Percentiles rank a stretch among this genome's conserved stretches.
Conservation (phyloP, 1,140 invertebrate species). For the Drosophila sechellia region DNA sequence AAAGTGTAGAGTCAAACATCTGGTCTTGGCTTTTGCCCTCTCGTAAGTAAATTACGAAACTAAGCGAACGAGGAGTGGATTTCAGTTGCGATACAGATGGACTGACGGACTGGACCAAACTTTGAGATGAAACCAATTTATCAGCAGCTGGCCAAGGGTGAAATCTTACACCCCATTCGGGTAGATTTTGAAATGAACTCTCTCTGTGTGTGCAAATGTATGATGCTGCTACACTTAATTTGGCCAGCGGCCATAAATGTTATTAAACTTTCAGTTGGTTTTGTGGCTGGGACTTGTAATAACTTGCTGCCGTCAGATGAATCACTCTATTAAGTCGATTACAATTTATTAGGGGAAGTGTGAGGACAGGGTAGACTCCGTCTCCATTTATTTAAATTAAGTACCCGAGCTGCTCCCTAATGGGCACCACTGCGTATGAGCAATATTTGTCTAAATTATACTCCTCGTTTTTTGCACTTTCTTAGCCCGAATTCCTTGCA, state of each 20-base stretch:
- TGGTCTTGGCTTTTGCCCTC: conserved; percentile 34
- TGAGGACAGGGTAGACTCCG: neutral
- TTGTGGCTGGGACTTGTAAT: conserved; percentile 19
- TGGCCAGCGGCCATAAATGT: conserved; percentile 4
- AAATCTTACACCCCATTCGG: neutral
- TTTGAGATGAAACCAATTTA: conserved; percentile 49
- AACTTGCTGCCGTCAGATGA: conserved; percentile 24
- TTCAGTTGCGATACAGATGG: conserved; percentile 9
- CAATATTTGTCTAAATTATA: conserved; percentile 57
- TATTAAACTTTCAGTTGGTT: conserved; percentile 11
- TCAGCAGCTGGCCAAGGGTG: neutral
- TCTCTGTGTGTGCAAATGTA: neutral
- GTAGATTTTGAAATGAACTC: neutral
- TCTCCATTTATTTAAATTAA: conserved; percentile 61
- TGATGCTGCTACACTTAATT: neutral
- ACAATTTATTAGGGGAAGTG: conserved; percentile 25
- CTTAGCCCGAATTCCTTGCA: conserved; percentile 57
- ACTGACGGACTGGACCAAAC: conserved; percentile 12
- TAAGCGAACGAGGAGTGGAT: conserved; percentile 13
- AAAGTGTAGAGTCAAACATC: conserved; percentile 31
- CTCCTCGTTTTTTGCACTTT: conserved; percentile 26
- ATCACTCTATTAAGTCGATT: conserved; percentile 53
- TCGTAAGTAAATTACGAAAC: conserved; percentile 43
- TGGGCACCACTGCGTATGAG: conserved; percentile 55
- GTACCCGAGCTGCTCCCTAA: conserved; percentile 20